Percentiles rank a stretch among this genome's conserved stretches.
Conservation (phyloP, 1,140 invertebrate genomes). For the Hylaeus volcanicus region DNA sequence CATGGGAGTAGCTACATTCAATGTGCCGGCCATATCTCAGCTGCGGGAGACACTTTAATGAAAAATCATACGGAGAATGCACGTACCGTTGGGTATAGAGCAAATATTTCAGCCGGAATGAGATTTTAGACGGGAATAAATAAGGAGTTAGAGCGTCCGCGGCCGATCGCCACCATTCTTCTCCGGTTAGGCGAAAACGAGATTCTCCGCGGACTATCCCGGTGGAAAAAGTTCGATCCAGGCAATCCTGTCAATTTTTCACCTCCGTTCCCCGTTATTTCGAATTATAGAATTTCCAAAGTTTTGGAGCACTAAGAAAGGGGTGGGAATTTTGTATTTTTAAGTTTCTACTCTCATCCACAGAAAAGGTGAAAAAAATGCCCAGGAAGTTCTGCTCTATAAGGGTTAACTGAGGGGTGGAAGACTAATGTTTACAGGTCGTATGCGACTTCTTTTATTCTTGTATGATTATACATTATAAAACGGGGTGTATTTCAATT, state of each 20-base stretch:
- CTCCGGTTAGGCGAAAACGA: constrained; percentile 16
- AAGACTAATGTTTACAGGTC: too few species aligned
- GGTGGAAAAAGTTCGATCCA: neutral
- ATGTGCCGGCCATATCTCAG: constrained; percentile 79
- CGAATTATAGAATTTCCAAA: too few species aligned
- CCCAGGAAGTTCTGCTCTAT: too few species aligned
- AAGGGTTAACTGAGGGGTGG: too few species aligned
- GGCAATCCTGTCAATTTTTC: neutral
- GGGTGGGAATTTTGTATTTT: too few species aligned
- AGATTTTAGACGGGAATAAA: constrained; percentile 80
- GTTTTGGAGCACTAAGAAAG: too few species aligned
- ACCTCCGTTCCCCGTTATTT: neutral
- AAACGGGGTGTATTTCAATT: too few species aligned
- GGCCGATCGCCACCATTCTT: constrained; percentile 24
- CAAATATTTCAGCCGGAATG: constrained; percentile 78
- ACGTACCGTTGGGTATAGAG: constrained; percentile 73
- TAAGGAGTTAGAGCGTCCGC: constrained; percentile 66
- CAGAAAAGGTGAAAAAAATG: too few species aligned
- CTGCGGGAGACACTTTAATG: constrained; percentile 78
- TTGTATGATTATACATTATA: too few species aligned
- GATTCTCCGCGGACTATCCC: neutral
- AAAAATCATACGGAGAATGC: constrained; percentile 80
- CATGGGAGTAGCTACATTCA: constrained; percentile 77
- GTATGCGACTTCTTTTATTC: too few species aligned
- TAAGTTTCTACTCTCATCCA: too few species aligned